Conservation (phyloP, 2,113 vertebrate genomes). For the Neolamprologus sp. region DNA sequence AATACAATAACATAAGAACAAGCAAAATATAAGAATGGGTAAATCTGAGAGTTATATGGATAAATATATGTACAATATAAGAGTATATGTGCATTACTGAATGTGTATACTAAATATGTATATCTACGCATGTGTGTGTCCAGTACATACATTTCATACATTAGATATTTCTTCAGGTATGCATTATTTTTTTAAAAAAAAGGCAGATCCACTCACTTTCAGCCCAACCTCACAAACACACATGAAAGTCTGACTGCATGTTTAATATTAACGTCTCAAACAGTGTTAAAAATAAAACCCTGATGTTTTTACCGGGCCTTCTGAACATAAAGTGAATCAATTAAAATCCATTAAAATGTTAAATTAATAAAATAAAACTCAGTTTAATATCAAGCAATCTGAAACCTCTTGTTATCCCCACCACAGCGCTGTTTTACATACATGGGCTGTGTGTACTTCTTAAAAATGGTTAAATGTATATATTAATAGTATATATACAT, state of each 20-base stretch:
- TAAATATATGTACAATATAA: not conserved
- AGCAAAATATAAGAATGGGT: not conserved
- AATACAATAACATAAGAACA: not conserved
- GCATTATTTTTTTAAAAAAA: fast-evolving
- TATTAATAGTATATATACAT: not conserved
- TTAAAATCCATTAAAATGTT: not conserved
- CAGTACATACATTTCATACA: not conserved
- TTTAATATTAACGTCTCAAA: not conserved
- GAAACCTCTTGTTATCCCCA: not conserved
- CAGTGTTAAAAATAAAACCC: not conserved
- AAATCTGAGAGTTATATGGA: not conserved
- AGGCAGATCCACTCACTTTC: not conserved
- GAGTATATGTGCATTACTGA: not conserved
- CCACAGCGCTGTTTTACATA: not conserved
- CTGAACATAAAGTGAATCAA: not conserved
- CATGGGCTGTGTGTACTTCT: not conserved
- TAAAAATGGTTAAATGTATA: not conserved
- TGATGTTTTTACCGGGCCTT: not conserved
- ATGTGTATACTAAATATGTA: not conserved
- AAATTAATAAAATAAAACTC: not conserved
- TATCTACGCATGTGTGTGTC: fast-evolving
- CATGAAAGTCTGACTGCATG: not conserved
- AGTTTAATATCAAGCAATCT: not conserved
- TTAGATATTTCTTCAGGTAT: not conserved
- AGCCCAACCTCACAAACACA: not conserved